These are phyloP conservation scores for Acrobasis consociella DNA, from an alignment of 2,888 invertebrate genomes.

Conservation along the genomic window DNA sequence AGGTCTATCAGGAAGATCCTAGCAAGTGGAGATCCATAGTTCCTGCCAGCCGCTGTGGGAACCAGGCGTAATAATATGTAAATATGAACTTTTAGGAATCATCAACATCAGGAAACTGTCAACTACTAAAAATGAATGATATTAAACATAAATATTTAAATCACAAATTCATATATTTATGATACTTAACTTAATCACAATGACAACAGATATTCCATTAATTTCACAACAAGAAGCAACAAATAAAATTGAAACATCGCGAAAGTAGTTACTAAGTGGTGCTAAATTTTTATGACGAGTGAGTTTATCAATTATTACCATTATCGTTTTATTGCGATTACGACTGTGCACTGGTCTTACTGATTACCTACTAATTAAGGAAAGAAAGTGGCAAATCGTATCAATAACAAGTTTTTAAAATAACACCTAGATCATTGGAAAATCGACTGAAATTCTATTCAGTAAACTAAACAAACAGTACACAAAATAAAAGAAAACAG, in stretches of 20 bases:
- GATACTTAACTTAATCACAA: not conserved
- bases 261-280: conserved; percentile 9
- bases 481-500: too few relatives aligned
- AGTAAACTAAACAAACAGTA: too few relatives aligned
- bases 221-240: not conserved
- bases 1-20: too few relatives aligned
- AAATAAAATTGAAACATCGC: conserved; percentile 6
- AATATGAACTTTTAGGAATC: too few relatives aligned
- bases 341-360: conserved; percentile 8
- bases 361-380: conserved; percentile 11
- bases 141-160: too few relatives aligned
- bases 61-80: too few relatives aligned
- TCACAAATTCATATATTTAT: too few relatives aligned
- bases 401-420: too few relatives aligned
- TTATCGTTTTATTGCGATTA: conserved; percentile 1
- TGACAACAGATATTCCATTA: not conserved
- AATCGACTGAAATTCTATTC: not conserved
- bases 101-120: too few relatives aligned
- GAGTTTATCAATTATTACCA: conserved; percentile 11
- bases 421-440: not conserved
- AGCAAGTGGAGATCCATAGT: too few relatives aligned
- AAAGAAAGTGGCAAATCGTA: not conserved
- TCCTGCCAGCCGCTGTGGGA: too few relatives aligned
- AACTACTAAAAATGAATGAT: too few relatives aligned
- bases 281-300: conserved; percentile 9